These are phyloP conservation scores for Speoplatyrhinus poulsoni DNA, from an alignment of 2,113 vertebrate genomes.

Conservation along the genomic window DNA sequence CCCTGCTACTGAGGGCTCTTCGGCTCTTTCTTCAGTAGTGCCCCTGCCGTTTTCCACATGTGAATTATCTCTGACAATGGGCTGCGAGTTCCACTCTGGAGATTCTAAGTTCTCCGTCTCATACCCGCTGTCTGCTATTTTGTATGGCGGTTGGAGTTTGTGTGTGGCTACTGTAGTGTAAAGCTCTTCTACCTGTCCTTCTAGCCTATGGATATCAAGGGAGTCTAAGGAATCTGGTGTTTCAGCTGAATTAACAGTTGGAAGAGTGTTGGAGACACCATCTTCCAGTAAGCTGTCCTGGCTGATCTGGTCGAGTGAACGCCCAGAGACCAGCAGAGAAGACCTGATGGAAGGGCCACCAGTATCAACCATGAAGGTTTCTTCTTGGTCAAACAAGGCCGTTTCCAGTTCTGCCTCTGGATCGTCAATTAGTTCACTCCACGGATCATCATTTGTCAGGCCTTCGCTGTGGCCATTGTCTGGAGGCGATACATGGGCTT, in stretches of 20 bases:
- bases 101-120: slow-evolving; percentile 98
- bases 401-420: slow-evolving; percentile 61
- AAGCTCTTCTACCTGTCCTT: slow-evolving; percentile 70
- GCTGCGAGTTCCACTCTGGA: slow-evolving; percentile 93
- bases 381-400: slow-evolving; percentile 67
- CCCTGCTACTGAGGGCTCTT: slow-evolving; percentile 2
- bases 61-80: slow-evolving; percentile 64
- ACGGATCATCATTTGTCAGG: slow-evolving; percentile 64
- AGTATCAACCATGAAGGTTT: slow-evolving; percentile 76
- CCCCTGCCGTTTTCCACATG: slow-evolving; percentile 56
- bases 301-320: slow-evolving; percentile 84
- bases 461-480: slow-evolving; percentile 58
- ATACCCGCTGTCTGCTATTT: slow-evolving; percentile 94
- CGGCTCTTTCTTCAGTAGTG: slow-evolving; percentile 19
- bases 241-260: slow-evolving; percentile 74
- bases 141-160: slow-evolving; percentile 88
- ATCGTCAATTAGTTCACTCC: slow-evolving; percentile 71
- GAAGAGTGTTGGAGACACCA: slow-evolving; percentile 77
- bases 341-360: slow-evolving; percentile 43
- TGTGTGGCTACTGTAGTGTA: slow-evolving; percentile 60
- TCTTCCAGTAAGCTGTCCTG: slow-evolving; percentile 91
- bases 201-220: slow-evolving; percentile 82
- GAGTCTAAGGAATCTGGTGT: slow-evolving; percentile 93
- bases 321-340: slow-evolving; percentile 71
- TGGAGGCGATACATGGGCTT: slow-evolving; percentile 32